Base-by-base conservation (phyloP, 2,113 vertebrate genomes). In the Saccopteryx bilineata region DNA sequence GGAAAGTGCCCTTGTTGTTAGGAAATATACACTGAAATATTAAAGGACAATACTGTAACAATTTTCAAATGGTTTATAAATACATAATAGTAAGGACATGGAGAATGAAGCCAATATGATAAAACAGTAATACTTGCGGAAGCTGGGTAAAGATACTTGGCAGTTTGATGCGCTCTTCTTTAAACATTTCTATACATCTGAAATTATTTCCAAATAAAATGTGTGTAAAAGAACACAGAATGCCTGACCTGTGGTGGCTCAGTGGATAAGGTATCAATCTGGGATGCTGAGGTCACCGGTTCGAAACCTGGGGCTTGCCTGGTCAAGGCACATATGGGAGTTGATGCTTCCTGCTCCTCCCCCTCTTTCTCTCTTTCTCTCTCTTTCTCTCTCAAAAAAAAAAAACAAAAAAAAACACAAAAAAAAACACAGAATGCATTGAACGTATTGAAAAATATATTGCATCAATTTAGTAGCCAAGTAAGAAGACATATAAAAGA, bases 401-500 rank as follows among this genome's bases (percentile, higher is more conserved):
- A 39, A 39, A 39, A 39, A 39, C 2, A 39, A 39, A 39, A 39
- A 39, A 39, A 39, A 39, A 39, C 2, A 39, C 2, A 39, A 39
- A 39, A 39, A 87, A 60, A n/a, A 6, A 79, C 2, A 63, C 7
- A 71, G 8, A 65, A 79, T 28, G n/a, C 46, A 65, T 50, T 66
- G 18, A 79, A 65, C 50, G 31, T 60, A 86, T 54, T 93, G 8
- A 85, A 91, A 93, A 93, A 85, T 65, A 50, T 17, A 72, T 26
- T 65, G 21, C 54, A 46, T 81, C 78, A 75, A 10, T 18, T 80
- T 63, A 69, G 15, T 76, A 87, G 26, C 15, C 66, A 87, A 85
- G 92, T 66, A 87, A 96, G 86, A 90, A 86, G 68, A 65, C 54
- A 81, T 23, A 69, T n/a, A 72, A 94, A 95, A 92, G 23, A 82